Evolutionary conservation across 2,113 vertebrate genomes (phyloP).

Genomic region (Hystrix cristata): DNA sequence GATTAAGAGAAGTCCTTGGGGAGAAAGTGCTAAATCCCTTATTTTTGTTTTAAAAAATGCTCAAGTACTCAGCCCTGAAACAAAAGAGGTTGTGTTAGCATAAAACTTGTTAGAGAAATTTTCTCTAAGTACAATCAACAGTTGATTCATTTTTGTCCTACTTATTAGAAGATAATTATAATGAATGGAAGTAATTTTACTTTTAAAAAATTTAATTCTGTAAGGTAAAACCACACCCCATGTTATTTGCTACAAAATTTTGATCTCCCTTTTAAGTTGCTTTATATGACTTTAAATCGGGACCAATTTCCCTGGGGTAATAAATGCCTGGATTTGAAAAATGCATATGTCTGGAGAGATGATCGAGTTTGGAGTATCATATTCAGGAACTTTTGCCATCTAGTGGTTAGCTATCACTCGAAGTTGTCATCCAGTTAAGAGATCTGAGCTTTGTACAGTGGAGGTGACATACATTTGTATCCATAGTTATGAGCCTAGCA

Average conservation of each 20-base stretch:
- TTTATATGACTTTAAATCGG: constrained; percentile 19
- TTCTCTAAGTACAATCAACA: not conserved
- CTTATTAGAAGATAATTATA: not conserved
- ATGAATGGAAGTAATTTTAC: not conserved
- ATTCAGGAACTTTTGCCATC: not conserved
- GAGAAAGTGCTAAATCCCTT: not conserved
- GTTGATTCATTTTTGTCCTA: not conserved
- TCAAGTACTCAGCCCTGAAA: constrained; percentile 20
- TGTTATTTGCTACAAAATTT: not conserved
- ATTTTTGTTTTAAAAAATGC: not conserved
- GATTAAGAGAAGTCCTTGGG: not conserved
- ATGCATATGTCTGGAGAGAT: not conserved
- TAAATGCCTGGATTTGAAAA: not conserved
- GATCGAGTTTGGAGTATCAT: not conserved
- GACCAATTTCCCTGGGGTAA: not conserved
- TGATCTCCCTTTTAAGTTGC: not conserved
- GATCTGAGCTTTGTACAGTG: not conserved
- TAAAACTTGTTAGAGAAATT: constrained; percentile 43
- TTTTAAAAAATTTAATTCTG: not conserved
- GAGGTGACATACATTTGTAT: not conserved
- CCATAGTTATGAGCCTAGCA: not conserved
- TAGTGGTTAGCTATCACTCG: constrained; percentile 14
- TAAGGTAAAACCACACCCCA: not conserved
- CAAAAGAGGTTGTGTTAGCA: not conserved
- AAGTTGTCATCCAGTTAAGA: not conserved